Conservation (phyloP, 2,113 vertebrate genomes). For the Irena cyanogastra region DNA sequence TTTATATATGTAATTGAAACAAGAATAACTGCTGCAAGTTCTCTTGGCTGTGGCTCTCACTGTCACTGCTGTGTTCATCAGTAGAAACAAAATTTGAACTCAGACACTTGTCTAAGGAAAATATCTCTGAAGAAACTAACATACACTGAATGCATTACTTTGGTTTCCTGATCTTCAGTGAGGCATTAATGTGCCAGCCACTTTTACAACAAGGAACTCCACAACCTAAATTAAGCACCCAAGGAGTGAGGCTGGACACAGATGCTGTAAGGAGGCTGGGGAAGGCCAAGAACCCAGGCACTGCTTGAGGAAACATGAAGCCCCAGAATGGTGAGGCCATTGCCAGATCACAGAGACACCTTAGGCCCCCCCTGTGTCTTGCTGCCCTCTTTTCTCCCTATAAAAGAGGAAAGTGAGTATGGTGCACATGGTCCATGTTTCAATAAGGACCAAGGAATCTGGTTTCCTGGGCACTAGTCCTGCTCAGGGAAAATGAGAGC, state of each 20-base stretch:
- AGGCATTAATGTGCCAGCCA: neutral
- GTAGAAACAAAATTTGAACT: neutral
- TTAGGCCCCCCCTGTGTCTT: neutral
- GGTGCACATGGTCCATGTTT: neutral
- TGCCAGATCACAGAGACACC: neutral
- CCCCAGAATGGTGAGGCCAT: rapidly evolving
- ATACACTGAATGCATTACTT: neutral
- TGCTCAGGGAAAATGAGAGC: neutral
- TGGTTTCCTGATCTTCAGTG: neutral
- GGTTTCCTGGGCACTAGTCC: neutral
- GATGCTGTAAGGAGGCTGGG: neutral
- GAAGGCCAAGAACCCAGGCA: neutral
- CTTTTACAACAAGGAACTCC: neutral
- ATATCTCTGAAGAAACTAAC: neutral
- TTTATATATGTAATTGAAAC: neutral
- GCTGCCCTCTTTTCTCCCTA: neutral
- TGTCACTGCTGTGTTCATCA: neutral
- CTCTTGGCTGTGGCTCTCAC: neutral
- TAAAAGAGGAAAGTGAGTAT: neutral
- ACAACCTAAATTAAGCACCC: neutral
- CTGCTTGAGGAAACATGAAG: neutral
- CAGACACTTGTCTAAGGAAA: neutral
- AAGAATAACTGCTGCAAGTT: neutral
- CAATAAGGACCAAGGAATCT: neutral
- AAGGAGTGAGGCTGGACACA: neutral